A percentile compares a stretch with the other conserved stretches of the same genome.
Evolutionary conservation across 2,113 vertebrate genomes (phyloP).

Genomic region (Pangasianodon gigas): DNA sequence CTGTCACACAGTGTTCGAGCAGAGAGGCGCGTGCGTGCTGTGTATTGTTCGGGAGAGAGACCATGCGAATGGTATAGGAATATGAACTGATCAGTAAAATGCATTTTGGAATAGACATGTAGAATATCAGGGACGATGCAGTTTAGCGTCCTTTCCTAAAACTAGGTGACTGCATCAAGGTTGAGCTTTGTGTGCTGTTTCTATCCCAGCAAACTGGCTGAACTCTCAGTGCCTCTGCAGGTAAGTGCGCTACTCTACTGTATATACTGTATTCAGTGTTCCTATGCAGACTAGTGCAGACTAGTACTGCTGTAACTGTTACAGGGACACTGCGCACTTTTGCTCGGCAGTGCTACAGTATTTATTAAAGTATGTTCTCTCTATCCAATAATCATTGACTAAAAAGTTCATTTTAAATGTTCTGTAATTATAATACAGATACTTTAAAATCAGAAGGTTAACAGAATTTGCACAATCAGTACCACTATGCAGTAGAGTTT

Average conservation of each 20-base stretch:
- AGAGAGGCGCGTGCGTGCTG: not conserved
- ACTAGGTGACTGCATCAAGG: constrained; percentile 19
- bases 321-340: not conserved
- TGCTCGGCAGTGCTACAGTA: not conserved
- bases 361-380: not conserved
- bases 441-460: not conserved
- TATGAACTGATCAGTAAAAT: not conserved
- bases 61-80: not conserved
- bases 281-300: not conserved
- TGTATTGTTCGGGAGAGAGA: not conserved
- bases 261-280: not conserved
- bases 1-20: not conserved
- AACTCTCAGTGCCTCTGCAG: constrained; percentile 12
- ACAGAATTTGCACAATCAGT: not conserved
- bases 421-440: not conserved
- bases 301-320: not conserved
- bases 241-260: not conserved
- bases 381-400: not conserved
- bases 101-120: not conserved
- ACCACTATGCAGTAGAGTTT: not conserved
- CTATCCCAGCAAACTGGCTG: constrained; percentile 17
- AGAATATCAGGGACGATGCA: not conserved
- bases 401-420: not conserved
- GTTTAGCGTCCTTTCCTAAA: not conserved
- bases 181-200: not conserved